Percentiles rank a stretch among this genome's conserved stretches.
Evolutionary conservation across 2,888 invertebrate species (phyloP).

Genomic region (Imbricaverruca yamaguchii): DNA sequence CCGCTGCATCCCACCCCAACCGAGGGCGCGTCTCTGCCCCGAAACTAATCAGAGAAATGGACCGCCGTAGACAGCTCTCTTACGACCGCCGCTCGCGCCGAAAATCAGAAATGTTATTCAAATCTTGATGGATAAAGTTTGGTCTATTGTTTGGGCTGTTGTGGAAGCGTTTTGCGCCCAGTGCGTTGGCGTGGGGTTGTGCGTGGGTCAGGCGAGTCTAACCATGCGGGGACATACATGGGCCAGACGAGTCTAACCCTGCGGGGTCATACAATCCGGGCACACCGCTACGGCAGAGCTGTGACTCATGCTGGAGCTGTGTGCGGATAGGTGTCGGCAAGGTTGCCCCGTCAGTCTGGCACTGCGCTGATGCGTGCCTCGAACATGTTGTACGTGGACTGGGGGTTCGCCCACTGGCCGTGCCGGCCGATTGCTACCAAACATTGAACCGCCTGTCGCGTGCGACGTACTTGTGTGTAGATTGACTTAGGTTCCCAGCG

Average conservation of each 20-base stretch:
- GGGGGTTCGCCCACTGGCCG: no score
- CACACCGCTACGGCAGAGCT: no score
- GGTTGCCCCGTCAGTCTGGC: not conserved
- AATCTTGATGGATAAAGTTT: conserved; percentile 12
- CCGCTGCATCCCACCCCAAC: no score
- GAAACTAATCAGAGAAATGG: conserved; percentile 21
- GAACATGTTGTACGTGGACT: no score
- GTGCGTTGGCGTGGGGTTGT: not conserved
- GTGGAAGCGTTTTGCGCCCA: no score
- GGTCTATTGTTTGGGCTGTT: not conserved
- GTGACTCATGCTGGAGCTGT: no score
- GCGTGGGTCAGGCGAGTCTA: not conserved
- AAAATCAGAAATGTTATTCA: conserved; percentile 21
- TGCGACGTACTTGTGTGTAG: not conserved
- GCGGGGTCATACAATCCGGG: no score
- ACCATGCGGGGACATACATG: no score
- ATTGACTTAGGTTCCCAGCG: conserved; percentile 12
- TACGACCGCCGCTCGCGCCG: not conserved
- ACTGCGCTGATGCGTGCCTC: not conserved
- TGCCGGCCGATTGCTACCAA: not conserved
- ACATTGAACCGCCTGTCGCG: not conserved
- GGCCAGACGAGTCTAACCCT: no score
- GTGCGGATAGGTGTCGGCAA: no score
- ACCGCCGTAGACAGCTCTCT: not conserved
- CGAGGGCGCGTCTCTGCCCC: not conserved